Conservation (phyloP, 2,888 invertebrate genomes). For the Synanthedon vespiformis region DNA sequence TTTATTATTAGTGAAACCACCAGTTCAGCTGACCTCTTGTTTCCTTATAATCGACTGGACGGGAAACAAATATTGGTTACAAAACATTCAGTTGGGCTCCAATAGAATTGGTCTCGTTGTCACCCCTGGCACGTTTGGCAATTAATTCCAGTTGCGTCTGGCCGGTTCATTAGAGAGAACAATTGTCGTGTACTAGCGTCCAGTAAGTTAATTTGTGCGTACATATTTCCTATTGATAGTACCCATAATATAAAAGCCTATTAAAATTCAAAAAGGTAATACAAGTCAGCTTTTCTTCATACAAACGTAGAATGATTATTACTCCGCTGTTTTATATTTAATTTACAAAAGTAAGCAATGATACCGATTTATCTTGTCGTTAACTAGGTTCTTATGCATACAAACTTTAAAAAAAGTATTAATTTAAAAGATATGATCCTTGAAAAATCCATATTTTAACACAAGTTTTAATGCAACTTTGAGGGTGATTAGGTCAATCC, state of each 20-base stretch:
- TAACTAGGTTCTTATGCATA: too few species aligned
- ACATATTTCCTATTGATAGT: slow-evolving; percentile 1
- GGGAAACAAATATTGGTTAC: not conserved
- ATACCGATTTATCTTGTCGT: too few species aligned
- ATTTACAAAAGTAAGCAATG: too few species aligned
- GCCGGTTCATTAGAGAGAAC: slow-evolving; percentile 49
- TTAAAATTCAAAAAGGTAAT: too few species aligned
- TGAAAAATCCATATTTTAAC: too few species aligned
- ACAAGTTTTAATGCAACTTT: too few species aligned
- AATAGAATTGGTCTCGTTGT: slow-evolving; percentile 29
- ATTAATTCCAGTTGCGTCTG: slow-evolving; percentile 46
- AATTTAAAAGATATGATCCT: too few species aligned
- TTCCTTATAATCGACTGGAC: not conserved
- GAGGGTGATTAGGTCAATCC: too few species aligned
- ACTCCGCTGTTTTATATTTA: too few species aligned
- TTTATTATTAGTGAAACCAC: not conserved
- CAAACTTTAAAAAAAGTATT: too few species aligned
- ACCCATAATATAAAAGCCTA: not conserved
- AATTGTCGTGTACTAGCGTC: slow-evolving; percentile 34
- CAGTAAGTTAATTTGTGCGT: slow-evolving; percentile 33
- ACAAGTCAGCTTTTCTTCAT: too few species aligned
- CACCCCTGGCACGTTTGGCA: slow-evolving; percentile 48
- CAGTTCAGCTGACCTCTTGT: not conserved
- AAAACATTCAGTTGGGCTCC: slow-evolving; percentile 12
- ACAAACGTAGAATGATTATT: too few species aligned